These are phyloP conservation scores for Lagopus leucura DNA, from an alignment of 2,113 vertebrate genomes.

Conservation along the genomic window DNA sequence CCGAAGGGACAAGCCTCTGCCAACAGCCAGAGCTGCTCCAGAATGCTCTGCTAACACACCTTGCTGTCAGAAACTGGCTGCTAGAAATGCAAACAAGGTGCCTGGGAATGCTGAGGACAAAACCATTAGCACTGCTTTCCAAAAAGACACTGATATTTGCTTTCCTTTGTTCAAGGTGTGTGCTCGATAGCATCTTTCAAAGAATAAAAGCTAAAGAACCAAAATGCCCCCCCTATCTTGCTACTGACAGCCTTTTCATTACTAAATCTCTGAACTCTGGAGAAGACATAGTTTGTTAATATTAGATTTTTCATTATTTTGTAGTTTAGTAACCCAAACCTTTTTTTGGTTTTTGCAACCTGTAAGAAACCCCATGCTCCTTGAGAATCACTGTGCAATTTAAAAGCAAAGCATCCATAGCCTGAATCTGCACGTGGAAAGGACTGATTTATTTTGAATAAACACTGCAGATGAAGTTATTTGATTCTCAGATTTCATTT, in stretches of 20 bases:
- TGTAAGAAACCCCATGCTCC: background rate
- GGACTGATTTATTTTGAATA: background rate
- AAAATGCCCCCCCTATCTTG: background rate
- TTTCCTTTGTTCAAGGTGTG: background rate
- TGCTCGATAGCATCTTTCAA: background rate
- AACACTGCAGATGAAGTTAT: background rate
- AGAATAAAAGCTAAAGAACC: background rate
- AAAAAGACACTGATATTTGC: background rate
- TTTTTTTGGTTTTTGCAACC: conserved; percentile 18
- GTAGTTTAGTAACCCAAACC: background rate
- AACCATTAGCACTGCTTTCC: background rate
- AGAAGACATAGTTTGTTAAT: conserved; percentile 8
- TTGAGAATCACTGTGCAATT: background rate
- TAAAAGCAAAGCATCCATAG: background rate
- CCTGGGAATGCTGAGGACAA: background rate
- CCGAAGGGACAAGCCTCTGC: conserved; percentile 36
- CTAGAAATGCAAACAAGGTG: background rate
- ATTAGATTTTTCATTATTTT: background rate
- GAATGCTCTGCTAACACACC: conserved; percentile 25
- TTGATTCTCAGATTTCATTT: conserved; percentile 25
- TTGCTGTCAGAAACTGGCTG: background rate
- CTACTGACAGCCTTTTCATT: background rate
- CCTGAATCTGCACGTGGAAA: background rate
- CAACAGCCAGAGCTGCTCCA: conserved; percentile 35
- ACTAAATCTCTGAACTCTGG: background rate